Percentiles rank a stretch among this genome's conserved stretches.
Conservation (phyloP, 1,140 invertebrate genomes). For the Conopomorpha cramerella region DNA sequence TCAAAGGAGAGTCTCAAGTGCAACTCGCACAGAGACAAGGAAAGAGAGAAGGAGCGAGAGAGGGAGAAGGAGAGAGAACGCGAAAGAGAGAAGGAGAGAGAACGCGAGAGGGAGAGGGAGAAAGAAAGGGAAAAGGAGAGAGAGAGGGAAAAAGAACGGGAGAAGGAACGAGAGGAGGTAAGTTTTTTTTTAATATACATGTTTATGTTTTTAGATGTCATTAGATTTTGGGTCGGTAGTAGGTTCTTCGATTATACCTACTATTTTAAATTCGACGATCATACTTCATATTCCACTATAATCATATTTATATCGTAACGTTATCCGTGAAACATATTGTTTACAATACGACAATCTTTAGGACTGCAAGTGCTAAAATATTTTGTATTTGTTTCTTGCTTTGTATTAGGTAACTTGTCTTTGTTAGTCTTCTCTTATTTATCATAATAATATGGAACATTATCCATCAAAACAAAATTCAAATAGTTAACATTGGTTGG, state of each 20-base stretch:
- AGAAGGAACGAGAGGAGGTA: conserved; percentile 61
- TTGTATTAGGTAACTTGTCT: too few species aligned
- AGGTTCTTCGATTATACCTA: too few species aligned
- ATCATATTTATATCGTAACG: too few species aligned
- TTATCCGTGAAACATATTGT: too few species aligned
- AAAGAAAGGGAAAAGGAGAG: conserved; percentile 50
- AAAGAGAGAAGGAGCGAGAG: conserved; percentile 35
- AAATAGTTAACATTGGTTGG: too few species aligned
- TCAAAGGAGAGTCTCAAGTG: conserved; percentile 45
- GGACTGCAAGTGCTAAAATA: too few species aligned
- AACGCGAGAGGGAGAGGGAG: conserved; percentile 10
- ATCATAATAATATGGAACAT: too few species aligned
- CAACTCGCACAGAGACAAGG: conserved; percentile 24
- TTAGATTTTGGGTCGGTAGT: background rate
- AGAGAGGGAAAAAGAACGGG: too few species aligned
- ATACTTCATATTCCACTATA: background rate
- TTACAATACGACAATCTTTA: too few species aligned
- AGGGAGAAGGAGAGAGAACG: conserved; percentile 22
- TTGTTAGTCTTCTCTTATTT: too few species aligned
- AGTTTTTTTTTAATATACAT: background rate
- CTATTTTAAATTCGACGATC: background rate
- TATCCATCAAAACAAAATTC: too few species aligned
- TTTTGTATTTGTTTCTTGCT: too few species aligned
- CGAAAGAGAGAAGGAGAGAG: conserved; percentile 19
- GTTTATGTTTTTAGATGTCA: background rate